A percentile compares a stretch with the other conserved stretches of the same genome.
phyloP scores from a whole-genome alignment of 64 coral and sea anemone genomes.

The Porites australiensis region DNA sequence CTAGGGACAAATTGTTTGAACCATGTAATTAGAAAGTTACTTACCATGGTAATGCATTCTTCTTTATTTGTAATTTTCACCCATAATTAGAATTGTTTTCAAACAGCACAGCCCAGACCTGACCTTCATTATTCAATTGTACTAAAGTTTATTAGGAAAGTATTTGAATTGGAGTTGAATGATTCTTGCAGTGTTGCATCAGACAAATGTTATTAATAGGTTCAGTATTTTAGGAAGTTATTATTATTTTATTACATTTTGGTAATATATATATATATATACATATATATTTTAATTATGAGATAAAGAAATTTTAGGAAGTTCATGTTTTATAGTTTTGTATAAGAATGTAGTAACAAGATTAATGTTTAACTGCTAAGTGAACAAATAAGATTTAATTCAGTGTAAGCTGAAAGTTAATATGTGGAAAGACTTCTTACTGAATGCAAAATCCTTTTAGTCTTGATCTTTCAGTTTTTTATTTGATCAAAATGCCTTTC shows the following conservation, averaged over 20 bases:
- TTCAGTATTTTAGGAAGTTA: constrained; percentile 48
- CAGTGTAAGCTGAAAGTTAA: background rate
- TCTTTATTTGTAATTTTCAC: too few species aligned
- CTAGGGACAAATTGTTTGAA: too few species aligned
- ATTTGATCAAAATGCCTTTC: background rate
- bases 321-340: constrained; percentile 62
- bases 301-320: constrained; percentile 58
- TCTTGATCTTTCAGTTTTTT: background rate
- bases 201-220: constrained; percentile 9
- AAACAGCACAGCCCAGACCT: too few species aligned
- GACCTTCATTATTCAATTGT: too few species aligned
- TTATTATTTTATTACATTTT: constrained; percentile 59
- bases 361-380: constrained; percentile 26
- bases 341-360: constrained; percentile 27
- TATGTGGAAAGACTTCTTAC: background rate
- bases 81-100: too few species aligned
- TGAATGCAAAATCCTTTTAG: background rate
- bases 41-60: too few species aligned
- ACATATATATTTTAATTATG: constrained; percentile 46
- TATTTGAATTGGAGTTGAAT: constrained; percentile 5
- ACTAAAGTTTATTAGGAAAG: background rate
- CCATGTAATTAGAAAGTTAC: too few species aligned
- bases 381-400: background rate
- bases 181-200: constrained; percentile 1
- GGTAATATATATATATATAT: background rate